These are phyloP conservation scores for Leptodirus hochenwartii DNA, from an alignment of 2,888 invertebrate species.

Conservation along the genomic window DNA sequence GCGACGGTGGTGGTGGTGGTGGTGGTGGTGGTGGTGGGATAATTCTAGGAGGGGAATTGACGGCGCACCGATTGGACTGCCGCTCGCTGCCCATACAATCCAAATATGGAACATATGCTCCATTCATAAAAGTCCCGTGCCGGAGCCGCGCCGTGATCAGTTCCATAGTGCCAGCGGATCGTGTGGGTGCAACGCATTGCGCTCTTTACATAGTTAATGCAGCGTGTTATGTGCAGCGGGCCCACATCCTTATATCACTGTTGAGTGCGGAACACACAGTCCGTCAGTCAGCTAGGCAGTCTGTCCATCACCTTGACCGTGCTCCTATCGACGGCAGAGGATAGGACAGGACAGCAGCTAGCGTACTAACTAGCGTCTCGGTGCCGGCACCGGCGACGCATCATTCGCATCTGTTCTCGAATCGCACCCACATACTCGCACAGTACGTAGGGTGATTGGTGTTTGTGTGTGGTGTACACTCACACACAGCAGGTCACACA, in stretches of 20 bases:
- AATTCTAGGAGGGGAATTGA: slow-evolving; percentile 11
- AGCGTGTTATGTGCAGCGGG: no score
- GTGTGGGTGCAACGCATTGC: slow-evolving; percentile 15
- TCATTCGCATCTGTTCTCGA: slow-evolving; percentile 5
- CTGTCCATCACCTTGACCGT: slow-evolving; percentile 15
- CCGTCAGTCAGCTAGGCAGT: no score
- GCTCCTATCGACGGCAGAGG: slow-evolving; percentile 11
- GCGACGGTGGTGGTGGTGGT: no score
- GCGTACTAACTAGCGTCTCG: no score
- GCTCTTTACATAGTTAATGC: no score
- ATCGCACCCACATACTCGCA: slow-evolving; percentile 10
- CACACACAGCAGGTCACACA: no score
- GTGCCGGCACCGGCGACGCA: slow-evolving; percentile 7
- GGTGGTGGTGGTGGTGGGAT: slow-evolving; percentile 17
- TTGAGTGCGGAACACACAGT: no score
- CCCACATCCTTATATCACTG: no score
- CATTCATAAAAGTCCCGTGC: slow-evolving; percentile 67
- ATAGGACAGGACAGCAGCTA: no score
- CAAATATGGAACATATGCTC: slow-evolving; percentile 71
- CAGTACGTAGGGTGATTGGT: no score
- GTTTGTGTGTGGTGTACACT: no score
- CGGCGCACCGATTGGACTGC: slow-evolving; percentile 33
- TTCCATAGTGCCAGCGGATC: slow-evolving; percentile 33
- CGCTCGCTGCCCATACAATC: slow-evolving; percentile 40
- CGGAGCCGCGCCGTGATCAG: slow-evolving; percentile 51